Evolutionary conservation across 2,113 vertebrate genomes (phyloP).

Genomic region (Pan troglodytes): DNA sequence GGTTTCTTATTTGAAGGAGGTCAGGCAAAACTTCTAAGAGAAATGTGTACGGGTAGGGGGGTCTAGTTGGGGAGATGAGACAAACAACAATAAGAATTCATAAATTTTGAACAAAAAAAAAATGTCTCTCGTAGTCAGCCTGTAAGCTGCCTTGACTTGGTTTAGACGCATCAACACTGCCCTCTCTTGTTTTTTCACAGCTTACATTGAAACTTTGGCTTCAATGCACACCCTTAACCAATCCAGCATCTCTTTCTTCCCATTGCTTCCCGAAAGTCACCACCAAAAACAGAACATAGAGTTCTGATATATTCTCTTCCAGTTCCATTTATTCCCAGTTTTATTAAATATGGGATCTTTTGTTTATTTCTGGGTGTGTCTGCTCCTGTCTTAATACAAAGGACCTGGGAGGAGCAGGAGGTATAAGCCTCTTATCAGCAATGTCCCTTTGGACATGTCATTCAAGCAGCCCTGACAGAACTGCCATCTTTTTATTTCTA

Average conservation of each 20-base stretch:
- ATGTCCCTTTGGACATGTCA: slow-evolving; percentile 14
- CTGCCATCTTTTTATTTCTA: not conserved
- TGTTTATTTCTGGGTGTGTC: not conserved
- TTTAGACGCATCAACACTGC: slow-evolving; percentile 85
- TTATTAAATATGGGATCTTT: slow-evolving; percentile 2
- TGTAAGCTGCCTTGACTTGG: not conserved
- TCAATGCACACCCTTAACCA: not conserved
- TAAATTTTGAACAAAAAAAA: slow-evolving; percentile 68
- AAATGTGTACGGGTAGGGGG: not conserved
- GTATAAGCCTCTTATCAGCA: not conserved
- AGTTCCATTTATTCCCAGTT: not conserved
- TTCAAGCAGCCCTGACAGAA: not conserved
- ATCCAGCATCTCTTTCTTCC: not conserved
- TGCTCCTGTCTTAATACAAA: not conserved
- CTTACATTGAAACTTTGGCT: not conserved
- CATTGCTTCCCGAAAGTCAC: not conserved
- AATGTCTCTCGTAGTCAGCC: slow-evolving; percentile 49
- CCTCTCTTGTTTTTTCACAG: slow-evolving; percentile 82
- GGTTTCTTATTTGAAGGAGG: slow-evolving; percentile 38
- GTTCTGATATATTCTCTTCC: not conserved
- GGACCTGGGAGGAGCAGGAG: not conserved
- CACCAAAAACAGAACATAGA: not conserved
- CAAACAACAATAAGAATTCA: slow-evolving; percentile 79
- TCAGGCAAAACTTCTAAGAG: slow-evolving; percentile 64
- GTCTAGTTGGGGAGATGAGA: slow-evolving; percentile 39